Evolutionary conservation across 2,113 vertebrate genomes (phyloP), one percentile per base, ranked within the genome.

Genomic region (Collichthys lucidus): DNA sequence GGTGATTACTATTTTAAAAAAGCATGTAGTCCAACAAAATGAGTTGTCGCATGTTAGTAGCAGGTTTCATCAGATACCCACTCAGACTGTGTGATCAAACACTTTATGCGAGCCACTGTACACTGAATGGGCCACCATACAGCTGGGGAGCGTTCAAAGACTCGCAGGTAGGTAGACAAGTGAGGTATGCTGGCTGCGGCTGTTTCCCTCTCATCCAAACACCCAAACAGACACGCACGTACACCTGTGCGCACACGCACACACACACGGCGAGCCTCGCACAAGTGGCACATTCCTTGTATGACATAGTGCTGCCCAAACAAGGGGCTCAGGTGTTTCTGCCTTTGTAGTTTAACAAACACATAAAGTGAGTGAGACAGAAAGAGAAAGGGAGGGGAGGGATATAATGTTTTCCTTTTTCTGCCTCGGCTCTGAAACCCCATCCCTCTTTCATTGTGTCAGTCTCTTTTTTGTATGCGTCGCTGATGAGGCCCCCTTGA

Each of bases 361-460:
- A 78, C 75, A 82, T 80, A 91, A 86, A 92, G 85, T 74, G 84
- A 91, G 79, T 55, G 74, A 81, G 74, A 61, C 66, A 73, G 76
- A 78, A 55, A 66, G 71, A 89, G 76, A 82, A 77, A 73, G 70
- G 57, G 29, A 74, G 77, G 71, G 35, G 9, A 82, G 59, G 81
- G 78, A 80, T 82, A 80, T 92, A 91, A 79, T 92, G 92, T 93
- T 94, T 94, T 93, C 86, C 87, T 93, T 94, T 92, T 88, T 79
- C 89, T 88, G 63, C 55, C 77, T 79, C 17, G 60, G 65, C 93
- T 88, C 87, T 94, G 94, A 95, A 94, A 95, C 90, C 83, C 52
- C 90, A 94, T 94, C 92, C 75, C 83, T 85, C 86, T 88, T 80
- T 93, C 91, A 90, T 86, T 86, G 90, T 93, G 93, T 93, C 92